Percentiles rank a stretch among this genome's conserved stretches.
phyloP scores from a whole-genome alignment of 1,140 invertebrate genomes.

The Mya arenaria region DNA sequence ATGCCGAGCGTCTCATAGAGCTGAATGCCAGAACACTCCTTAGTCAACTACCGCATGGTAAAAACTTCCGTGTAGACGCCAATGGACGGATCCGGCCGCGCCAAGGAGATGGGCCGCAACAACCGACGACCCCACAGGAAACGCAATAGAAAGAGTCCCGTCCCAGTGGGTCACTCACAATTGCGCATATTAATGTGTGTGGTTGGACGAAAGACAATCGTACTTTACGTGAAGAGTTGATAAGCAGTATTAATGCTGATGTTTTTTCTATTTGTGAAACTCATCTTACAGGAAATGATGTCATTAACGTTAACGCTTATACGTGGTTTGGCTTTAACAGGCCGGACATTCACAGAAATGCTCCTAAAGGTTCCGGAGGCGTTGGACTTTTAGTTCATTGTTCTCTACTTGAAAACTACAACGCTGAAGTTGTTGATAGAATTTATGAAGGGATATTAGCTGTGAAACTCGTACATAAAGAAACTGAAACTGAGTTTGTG shows the following conservation, averaged over 20 bases:
- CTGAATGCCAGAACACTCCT: conserved; percentile 26
- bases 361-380: neutral
- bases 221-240: conserved; percentile 1
- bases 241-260: conserved; percentile 5
- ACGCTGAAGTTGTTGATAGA: neutral
- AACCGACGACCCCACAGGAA: neutral
- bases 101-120: neutral
- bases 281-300: neutral
- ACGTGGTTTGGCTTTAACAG: conserved; percentile 47
- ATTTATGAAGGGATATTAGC: conserved; percentile 25
- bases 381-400: conserved; percentile 20
- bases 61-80: conserved; percentile 2
- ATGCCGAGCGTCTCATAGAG: conserved; percentile 6
- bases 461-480: conserved; percentile 17
- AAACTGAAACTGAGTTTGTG: neutral
- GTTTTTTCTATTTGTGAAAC: conserved; percentile 14
- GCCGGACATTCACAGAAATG: conserved; percentile 31
- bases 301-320: conserved; percentile 15
- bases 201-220: conserved; percentile 35
- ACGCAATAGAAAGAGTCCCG: neutral
- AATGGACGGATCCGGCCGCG: conserved; percentile 16
- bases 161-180: neutral
- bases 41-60: neutral
- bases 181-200: conserved; percentile 18
- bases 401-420: conserved; percentile 43